phyloP scores from a whole-genome alignment of 1,140 invertebrate species.

The Temnothorax curvispinosus region DNA sequence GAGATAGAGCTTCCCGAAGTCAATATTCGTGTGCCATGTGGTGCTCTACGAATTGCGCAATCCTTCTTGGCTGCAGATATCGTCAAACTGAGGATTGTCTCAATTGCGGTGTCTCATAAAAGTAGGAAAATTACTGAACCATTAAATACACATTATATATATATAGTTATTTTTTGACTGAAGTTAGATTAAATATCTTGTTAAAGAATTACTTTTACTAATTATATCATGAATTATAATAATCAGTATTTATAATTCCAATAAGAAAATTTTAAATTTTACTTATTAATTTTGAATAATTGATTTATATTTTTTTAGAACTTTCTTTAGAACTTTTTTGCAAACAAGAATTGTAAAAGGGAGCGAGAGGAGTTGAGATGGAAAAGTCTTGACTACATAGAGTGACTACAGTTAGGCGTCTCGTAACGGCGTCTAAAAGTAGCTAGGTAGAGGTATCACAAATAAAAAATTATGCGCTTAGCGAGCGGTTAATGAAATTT shows the following conservation, averaged over 20 bases:
- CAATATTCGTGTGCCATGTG: constrained; percentile 20
- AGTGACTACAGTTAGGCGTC: background rate
- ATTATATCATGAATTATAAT: background rate
- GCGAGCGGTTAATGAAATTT: constrained; percentile 24
- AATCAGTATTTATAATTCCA: background rate
- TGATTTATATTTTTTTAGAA: background rate
- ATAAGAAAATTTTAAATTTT: background rate
- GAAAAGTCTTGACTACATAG: background rate
- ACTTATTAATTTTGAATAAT: background rate
- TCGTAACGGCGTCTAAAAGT: background rate
- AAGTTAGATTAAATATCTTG: background rate
- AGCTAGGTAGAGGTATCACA: background rate
- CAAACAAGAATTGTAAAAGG: background rate
- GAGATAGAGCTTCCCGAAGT: constrained; percentile 45
- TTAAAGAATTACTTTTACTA: background rate
- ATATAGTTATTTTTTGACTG: background rate
- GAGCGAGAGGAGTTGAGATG: background rate
- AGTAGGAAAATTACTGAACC: background rate
- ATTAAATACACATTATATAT: background rate
- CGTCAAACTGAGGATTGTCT: background rate
- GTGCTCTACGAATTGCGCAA: background rate
- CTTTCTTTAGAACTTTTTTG: background rate
- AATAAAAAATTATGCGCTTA: constrained; percentile 28
- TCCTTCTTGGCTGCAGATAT: constrained; percentile 1
- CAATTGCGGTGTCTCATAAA: background rate